These are phyloP conservation scores for Oncorhynchus clarkii DNA, from an alignment of 2,113 vertebrate species.

Conservation along the genomic window DNA sequence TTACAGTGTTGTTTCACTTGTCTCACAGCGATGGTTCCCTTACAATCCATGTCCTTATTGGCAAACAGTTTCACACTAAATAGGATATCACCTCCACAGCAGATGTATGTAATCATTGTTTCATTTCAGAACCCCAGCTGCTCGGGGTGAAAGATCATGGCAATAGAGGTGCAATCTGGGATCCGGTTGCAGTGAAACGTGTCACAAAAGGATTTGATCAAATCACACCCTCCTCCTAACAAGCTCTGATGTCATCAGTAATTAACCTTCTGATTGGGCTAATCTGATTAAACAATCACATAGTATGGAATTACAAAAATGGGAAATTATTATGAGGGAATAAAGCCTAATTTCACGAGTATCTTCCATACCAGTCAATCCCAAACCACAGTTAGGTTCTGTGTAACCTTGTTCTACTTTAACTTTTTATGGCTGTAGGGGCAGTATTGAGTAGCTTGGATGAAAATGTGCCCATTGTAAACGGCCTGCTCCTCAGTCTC, in stretches of 20 bases:
- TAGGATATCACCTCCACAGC: background rate
- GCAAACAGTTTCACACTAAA: no score
- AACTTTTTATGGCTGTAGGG: no score
- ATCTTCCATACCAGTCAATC: background rate
- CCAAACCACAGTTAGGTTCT: no score
- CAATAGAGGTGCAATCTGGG: background rate
- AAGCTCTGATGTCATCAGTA: slow-evolving; percentile 35
- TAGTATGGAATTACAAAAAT: slow-evolving; percentile 23
- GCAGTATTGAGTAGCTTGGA: no score
- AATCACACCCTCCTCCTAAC: background rate
- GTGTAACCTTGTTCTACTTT: no score
- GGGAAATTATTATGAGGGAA: background rate
- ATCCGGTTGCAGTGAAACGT: slow-evolving; percentile 33
- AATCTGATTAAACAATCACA: slow-evolving; percentile 35
- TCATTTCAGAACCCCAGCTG: slow-evolving; percentile 37
- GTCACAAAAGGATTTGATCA: slow-evolving; percentile 25
- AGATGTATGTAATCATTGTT: background rate
- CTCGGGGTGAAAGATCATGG: background rate
- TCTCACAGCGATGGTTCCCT: no score
- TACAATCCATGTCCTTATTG: background rate
- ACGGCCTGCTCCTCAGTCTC: no score
- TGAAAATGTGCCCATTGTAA: no score
- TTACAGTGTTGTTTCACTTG: no score
- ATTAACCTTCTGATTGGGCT: slow-evolving; percentile 33
- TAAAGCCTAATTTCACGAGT: background rate